Evolutionary conservation across 2,113 vertebrate genomes (phyloP).

Genomic region (Cebidichthys violaceus): DNA sequence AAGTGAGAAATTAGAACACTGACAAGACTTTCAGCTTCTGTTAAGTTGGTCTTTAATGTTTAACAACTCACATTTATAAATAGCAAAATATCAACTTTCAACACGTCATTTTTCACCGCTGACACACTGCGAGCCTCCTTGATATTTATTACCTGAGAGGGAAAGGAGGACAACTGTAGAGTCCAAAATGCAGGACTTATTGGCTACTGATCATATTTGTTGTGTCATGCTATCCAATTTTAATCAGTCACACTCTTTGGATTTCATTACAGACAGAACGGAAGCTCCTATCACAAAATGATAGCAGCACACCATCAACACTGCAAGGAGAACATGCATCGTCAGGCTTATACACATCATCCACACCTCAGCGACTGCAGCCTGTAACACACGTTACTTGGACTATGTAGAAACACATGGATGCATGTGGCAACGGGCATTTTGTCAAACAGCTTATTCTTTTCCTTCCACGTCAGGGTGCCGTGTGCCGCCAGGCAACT

Average conservation of each 20-base stretch:
- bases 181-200: background rate
- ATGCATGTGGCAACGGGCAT: constrained; percentile 45
- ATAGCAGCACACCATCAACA: background rate
- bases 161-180: background rate
- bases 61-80: background rate
- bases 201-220: background rate
- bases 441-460: constrained; percentile 63
- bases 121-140: background rate
- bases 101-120: background rate
- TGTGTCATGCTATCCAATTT: background rate
- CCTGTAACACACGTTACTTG: constrained; percentile 12
- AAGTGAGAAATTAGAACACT: background rate
- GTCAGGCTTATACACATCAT: constrained; percentile 14
- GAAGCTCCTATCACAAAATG: background rate
- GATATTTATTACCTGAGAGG: background rate
- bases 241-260: background rate
- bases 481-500: constrained; percentile 28
- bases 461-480: constrained; percentile 25
- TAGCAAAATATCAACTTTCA: background rate
- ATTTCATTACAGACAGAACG: background rate
- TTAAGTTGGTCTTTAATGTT: background rate
- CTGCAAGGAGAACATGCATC: constrained; percentile 23
- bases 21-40: background rate
- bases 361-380: constrained; percentile 23
- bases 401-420: constrained; percentile 42